These are phyloP conservation scores for Syndactyla subalaris DNA, from an alignment of 2,797 vertebrate genomes.

Conservation along the genomic window DNA sequence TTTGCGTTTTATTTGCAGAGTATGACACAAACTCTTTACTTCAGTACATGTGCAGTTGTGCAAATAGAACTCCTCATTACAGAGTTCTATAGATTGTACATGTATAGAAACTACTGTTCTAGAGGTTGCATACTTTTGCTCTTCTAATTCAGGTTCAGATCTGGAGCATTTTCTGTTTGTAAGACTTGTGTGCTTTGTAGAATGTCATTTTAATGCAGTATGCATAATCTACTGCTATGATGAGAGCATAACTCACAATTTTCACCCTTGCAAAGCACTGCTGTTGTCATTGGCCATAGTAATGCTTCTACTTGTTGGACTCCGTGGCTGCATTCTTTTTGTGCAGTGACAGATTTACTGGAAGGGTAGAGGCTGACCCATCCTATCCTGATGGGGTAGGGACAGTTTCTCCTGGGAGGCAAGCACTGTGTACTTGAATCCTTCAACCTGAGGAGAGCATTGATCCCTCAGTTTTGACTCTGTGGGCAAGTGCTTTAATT, in stretches of 20 bases:
- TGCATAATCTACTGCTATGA: neutral
- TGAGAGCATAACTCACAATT: neutral
- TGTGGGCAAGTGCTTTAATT: slow-evolving; percentile 15
- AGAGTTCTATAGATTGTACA: neutral
- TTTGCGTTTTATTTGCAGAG: neutral
- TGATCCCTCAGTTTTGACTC: neutral
- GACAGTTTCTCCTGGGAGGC: neutral
- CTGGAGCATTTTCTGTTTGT: neutral
- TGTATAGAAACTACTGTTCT: neutral
- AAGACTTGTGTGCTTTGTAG: neutral
- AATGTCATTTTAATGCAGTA: neutral
- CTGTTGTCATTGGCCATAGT: fast-evolving
- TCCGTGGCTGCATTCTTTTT: neutral
- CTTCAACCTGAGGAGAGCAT: neutral
- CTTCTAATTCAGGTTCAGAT: neutral
- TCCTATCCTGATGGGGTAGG: neutral
- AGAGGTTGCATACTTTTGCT: neutral
- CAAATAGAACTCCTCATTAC: neutral
- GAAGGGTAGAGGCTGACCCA: neutral
- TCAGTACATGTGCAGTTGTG: neutral
- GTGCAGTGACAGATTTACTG: neutral
- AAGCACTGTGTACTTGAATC: neutral
- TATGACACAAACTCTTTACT: neutral
- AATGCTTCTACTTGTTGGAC: neutral
- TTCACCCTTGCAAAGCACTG: neutral